Conservation (phyloP, 2,888 invertebrate genomes). For the Microctonus hyperodae region DNA sequence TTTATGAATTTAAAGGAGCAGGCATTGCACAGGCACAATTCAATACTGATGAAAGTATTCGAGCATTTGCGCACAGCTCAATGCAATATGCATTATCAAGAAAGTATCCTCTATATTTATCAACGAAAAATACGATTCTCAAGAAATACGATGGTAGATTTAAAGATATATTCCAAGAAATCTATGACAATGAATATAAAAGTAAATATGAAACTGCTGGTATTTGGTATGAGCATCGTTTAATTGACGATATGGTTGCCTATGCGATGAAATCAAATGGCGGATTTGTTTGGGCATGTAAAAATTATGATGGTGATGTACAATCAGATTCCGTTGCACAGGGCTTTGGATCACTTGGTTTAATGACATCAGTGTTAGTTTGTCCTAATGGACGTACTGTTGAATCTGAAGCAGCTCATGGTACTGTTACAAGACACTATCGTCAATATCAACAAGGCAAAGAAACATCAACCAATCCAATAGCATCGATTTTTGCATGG, state of each 20-base stretch:
- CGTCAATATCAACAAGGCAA: conserved; percentile 91
- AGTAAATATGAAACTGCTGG: conserved; percentile 80
- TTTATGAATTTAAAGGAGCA: conserved; percentile 85
- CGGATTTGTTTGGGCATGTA: conserved; percentile 99
- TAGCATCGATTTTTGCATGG: conserved; percentile 99
- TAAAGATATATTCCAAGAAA: conserved; percentile 96
- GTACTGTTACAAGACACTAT: conserved; percentile 93
- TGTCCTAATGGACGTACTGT: conserved; percentile 99
- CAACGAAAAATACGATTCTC: conserved; percentile 96
- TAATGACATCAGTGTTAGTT: conserved; percentile 97
- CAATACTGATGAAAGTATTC: conserved; percentile 95
- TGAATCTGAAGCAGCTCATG: conserved; percentile 98
- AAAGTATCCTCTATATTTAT: conserved; percentile 89
- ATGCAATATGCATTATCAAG: conserved; percentile 88
- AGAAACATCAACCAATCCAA: conserved; percentile 98
- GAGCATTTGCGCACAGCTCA: conserved; percentile 94
- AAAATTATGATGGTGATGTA: conserved; percentile 99
- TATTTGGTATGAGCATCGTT: conserved; percentile 97
- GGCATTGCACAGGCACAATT: conserved; percentile 96
- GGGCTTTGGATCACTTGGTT: conserved; percentile 93
- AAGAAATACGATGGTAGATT: conserved; percentile 97
- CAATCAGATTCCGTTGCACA: conserved; percentile 99
- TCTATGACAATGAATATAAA: conserved; percentile 91
- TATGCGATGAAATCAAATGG: conserved; percentile 98
- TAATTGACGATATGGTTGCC: conserved; percentile 99